Conservation (phyloP, 2,888 invertebrate species). For the Oasisia sp. region DNA sequence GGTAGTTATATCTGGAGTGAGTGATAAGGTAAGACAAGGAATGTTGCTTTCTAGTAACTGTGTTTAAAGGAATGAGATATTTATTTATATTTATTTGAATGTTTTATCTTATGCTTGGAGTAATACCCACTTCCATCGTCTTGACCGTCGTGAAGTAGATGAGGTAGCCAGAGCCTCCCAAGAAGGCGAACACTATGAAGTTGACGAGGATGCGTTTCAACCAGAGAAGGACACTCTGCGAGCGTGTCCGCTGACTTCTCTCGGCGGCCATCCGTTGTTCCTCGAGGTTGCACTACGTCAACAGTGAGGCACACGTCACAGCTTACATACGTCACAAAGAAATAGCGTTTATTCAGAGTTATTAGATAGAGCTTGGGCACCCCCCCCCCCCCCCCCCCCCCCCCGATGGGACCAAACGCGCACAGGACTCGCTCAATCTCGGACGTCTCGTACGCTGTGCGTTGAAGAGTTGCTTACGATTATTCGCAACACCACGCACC, state of each 20-base stretch:
- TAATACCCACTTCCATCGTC: slow-evolving; percentile 18
- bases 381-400: too few relatives aligned
- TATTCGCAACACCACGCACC: too few relatives aligned
- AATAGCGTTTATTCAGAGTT: too few relatives aligned
- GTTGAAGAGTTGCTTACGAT: too few relatives aligned
- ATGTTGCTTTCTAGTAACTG: too few relatives aligned
- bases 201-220: slow-evolving; percentile 78
- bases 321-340: background rate
- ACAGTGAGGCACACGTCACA: background rate
- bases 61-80: too few relatives aligned
- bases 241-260: background rate
- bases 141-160: slow-evolving; percentile 55
- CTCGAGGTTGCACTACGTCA: background rate
- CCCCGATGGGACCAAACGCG: too few relatives aligned
- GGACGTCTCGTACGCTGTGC: too few relatives aligned
- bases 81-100: background rate
- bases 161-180: slow-evolving; percentile 67
- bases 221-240: slow-evolving; percentile 75
- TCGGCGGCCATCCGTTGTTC: background rate
- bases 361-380: too few relatives aligned
- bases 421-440: too few relatives aligned
- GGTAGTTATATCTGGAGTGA: too few relatives aligned
- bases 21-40: too few relatives aligned
- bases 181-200: slow-evolving; percentile 75
- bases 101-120: background rate